Evolutionary conservation across 2,797 vertebrate species (phyloP), one percentile per base, ranked within the genome.

Genomic region (Macrochelys suwanniensis): DNA sequence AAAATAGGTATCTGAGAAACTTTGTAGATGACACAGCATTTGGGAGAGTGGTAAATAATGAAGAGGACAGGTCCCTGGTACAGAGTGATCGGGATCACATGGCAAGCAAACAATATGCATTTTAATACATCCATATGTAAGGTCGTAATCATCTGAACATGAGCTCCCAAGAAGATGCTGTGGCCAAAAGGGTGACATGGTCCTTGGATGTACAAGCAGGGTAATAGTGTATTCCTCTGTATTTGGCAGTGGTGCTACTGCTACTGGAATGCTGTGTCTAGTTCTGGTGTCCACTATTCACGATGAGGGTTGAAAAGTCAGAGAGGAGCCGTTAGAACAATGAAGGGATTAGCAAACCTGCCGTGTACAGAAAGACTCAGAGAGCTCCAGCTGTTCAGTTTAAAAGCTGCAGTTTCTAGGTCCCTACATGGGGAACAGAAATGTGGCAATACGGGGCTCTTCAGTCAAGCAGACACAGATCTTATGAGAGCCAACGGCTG

Each of bases 391-490:
- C 92, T 65, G 80, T 53, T 87, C 85, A 37, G 84, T 85, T 92
- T 57, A 4, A 81, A 31, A 4, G 42, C 0, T 21, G n/a, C 65
- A n/a, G 25, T 85, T 80, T 82, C 65, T 76, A 23, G 51, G 76
- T 0, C 2, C 56, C 79, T 54, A 33, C 5, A 0, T 0, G 37
- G 57, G 59, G 42, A 59, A 21, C 12, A 7, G 31, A 11, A 25
- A 42, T 1, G 51, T 0, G 4, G 9, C n/a, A 56, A 1, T 4
- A 13, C 68, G 11, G 37, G n/a, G 37, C 37, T 23, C 68, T 25
- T 23, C 68, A 25, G 9, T 6, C 26, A 49, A 26, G 53, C 49
- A 65, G 56, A 83, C 19, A 47, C 3, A 6, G 56, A 42, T 53
- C 7, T 1, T 9, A 4, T 2, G 1, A 5, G 79, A 31, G 23